Conservation (phyloP, 2,797 vertebrate species). For the Danio aesculapii region DNA sequence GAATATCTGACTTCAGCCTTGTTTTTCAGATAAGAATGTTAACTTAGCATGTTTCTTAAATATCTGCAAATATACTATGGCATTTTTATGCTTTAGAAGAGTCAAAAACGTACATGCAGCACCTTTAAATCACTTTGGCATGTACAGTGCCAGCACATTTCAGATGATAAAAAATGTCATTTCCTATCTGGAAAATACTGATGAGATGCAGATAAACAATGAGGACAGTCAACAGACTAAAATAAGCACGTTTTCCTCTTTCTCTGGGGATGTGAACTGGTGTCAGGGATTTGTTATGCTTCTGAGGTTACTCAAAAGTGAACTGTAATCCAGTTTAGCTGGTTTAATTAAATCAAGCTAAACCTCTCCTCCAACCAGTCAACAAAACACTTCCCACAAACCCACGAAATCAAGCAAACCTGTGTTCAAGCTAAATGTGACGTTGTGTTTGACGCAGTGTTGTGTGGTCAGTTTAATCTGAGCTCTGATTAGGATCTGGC, state of each 20-base stretch:
- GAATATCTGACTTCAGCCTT: no score
- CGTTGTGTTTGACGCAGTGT: background rate
- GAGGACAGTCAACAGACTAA: no score
- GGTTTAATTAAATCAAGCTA: conserved; percentile 27
- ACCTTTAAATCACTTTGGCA: no score
- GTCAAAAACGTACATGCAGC: no score
- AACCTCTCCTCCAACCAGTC: conserved; percentile 10
- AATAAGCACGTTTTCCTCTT: background rate
- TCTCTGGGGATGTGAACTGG: background rate
- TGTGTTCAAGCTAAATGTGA: background rate
- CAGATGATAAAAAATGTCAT: no score
- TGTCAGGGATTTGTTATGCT: conserved; percentile 7
- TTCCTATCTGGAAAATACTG: no score
- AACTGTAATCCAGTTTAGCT: background rate
- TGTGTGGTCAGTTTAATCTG: conserved; percentile 23
- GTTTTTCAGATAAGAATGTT: no score
- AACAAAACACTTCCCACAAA: conserved; percentile 10
- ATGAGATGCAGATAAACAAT: no score
- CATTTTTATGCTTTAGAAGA: no score
- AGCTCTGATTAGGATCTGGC: conserved; percentile 29
- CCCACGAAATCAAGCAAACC: conserved; percentile 5
- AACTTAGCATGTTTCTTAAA: no score
- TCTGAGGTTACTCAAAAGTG: conserved; percentile 6
- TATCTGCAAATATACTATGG: no score
- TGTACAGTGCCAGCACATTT: no score